phyloP scores from a whole-genome alignment of 1,140 invertebrate species.

The Pygmarrhopalites habei region DNA sequence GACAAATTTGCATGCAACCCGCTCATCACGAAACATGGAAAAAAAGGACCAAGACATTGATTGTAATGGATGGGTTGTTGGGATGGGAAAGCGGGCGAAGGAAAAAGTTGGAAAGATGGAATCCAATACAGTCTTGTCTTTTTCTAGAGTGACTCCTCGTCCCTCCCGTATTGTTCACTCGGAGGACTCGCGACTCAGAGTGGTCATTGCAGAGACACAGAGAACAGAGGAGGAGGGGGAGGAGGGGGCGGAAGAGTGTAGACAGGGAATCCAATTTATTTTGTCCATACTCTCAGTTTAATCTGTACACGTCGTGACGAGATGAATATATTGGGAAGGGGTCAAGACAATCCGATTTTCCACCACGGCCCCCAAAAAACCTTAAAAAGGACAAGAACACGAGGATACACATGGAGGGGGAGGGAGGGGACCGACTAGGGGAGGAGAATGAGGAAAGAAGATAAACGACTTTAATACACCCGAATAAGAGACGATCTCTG shows the following conservation, averaged over 20 bases:
- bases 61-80: constrained; percentile 5
- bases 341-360: constrained; percentile 38
- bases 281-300: constrained; percentile 37
- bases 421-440: constrained; percentile 9
- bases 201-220: too few relatives aligned
- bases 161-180: too few relatives aligned
- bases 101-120: too few relatives aligned
- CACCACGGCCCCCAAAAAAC: constrained; percentile 1
- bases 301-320: constrained; percentile 38
- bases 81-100: background rate
- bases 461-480: constrained; percentile 38
- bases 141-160: too few relatives aligned
- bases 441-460: constrained; percentile 13
- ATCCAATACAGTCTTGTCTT: too few relatives aligned
- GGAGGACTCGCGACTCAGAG: too few relatives aligned
- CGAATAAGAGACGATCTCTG: constrained; percentile 19
- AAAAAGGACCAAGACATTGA: constrained; percentile 9
- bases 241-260: too few relatives aligned
- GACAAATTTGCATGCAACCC: constrained; percentile 6
- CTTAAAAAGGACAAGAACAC: constrained; percentile 10
- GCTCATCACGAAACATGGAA: background rate
- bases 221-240: too few relatives aligned
- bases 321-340: constrained; percentile 39
- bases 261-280: constrained; percentile 39
- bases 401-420: background rate